phyloP scores from a whole-genome alignment of 2,113 vertebrate species.

The Forbesichthys agassizii region DNA sequence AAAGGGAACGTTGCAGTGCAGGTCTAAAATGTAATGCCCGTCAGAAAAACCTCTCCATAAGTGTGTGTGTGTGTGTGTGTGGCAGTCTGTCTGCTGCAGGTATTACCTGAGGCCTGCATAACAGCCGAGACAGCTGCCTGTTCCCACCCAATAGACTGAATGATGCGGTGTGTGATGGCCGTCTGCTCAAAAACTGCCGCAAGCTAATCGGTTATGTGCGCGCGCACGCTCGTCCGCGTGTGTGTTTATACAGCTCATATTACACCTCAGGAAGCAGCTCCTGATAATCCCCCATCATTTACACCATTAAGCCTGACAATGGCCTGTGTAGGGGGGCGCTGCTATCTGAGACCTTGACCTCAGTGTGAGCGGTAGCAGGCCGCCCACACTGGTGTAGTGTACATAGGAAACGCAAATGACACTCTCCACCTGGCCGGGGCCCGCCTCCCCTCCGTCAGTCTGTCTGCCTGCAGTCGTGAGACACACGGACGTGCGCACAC shows the following conservation, averaged over 20 bases:
- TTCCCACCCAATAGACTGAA: slow-evolving; percentile 25
- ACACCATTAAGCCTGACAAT: slow-evolving; percentile 31
- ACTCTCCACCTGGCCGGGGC: slow-evolving; percentile 52
- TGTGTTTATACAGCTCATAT: slow-evolving; percentile 22
- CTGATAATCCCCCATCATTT: slow-evolving; percentile 39
- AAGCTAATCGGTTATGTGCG: slow-evolving; percentile 6
- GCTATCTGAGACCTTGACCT: slow-evolving; percentile 20
- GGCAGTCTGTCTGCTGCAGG: slow-evolving; percentile 8
- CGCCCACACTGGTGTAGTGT: slow-evolving; percentile 33
- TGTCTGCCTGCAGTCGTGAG: neutral
- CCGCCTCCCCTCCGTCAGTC: neutral
- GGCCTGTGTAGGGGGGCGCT: neutral
- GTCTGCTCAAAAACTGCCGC: slow-evolving; percentile 19
- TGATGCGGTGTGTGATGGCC: slow-evolving; percentile 4
- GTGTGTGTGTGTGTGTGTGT: neutral
- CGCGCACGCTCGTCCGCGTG: neutral
- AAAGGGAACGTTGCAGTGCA: neutral
- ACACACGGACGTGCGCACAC: neutral
- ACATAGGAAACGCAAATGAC: slow-evolving; percentile 45
- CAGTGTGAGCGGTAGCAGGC: slow-evolving; percentile 35
- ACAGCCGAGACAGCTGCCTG: slow-evolving; percentile 15
- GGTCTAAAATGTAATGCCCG: neutral
- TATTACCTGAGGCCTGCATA: neutral
- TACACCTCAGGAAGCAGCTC: slow-evolving; percentile 11
- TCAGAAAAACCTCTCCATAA: neutral